Evolutionary conservation across 2,888 invertebrate genomes (phyloP).

Genomic region (Cantharis lateralis): DNA sequence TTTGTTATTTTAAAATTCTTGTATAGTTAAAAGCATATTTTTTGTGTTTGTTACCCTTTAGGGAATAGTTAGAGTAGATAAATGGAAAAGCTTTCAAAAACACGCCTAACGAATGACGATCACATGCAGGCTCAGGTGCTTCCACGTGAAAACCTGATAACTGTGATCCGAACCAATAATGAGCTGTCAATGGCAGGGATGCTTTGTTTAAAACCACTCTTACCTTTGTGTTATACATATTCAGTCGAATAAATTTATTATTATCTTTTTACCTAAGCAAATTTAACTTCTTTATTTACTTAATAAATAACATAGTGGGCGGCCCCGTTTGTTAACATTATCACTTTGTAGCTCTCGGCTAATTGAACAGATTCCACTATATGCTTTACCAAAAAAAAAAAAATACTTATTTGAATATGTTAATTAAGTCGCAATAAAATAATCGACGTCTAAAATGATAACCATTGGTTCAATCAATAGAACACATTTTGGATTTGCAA

Average conservation of each 20-base stretch:
- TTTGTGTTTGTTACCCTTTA: neutral
- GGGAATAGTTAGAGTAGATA: conserved; percentile 23
- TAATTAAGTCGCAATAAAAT: too few species aligned
- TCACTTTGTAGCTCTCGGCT: neutral
- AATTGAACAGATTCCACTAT: neutral
- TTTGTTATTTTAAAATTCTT: neutral
- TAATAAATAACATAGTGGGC: neutral
- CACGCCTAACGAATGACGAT: conserved; percentile 26
- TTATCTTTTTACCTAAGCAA: neutral
- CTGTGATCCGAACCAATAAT: conserved; percentile 47
- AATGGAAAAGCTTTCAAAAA: conserved; percentile 23
- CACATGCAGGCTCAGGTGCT: conserved; percentile 31
- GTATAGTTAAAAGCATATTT: neutral
- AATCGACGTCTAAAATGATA: too few species aligned
- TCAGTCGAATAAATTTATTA: neutral
- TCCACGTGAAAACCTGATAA: conserved; percentile 45
- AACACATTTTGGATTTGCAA: too few species aligned
- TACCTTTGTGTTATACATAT: neutral
- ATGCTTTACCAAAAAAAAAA: too few species aligned
- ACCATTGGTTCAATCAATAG: too few species aligned
- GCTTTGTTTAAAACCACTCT: conserved; percentile 31
- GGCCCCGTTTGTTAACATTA: neutral
- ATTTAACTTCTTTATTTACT: neutral
- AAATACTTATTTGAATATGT: too few species aligned
- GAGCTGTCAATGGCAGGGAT: conserved; percentile 48